These are phyloP conservation scores for Meteorus sp. DNA, from an alignment of 1,140 invertebrate species.

Conservation along the genomic window DNA sequence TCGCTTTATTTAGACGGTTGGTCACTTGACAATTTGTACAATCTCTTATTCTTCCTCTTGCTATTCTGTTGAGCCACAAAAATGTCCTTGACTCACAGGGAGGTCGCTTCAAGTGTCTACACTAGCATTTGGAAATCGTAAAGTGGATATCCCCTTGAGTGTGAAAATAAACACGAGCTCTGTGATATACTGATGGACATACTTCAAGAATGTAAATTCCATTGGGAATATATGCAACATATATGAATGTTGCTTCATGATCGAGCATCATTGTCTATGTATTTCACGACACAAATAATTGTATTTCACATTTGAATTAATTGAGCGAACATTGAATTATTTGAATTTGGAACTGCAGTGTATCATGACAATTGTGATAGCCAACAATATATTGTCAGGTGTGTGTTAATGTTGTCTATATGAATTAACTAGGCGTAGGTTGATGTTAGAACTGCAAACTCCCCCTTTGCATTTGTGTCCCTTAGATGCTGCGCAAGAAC, in stretches of 20 bases:
- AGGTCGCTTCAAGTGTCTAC: constrained; percentile 25
- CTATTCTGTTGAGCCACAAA: constrained; percentile 18
- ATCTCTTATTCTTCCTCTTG: constrained; percentile 5
- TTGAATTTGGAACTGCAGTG: no score
- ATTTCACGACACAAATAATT: no score
- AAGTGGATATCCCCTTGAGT: constrained; percentile 14
- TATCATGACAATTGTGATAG: background rate
- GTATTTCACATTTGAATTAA: no score
- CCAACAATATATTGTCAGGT: background rate
- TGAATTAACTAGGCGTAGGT: background rate
- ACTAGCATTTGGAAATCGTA: constrained; percentile 3
- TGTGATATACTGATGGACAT: constrained; percentile 11
- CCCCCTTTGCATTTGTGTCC: constrained; percentile 9
- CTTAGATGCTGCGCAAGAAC: constrained; percentile 40
- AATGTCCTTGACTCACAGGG: constrained; percentile 26
- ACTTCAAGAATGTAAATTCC: constrained; percentile 6
- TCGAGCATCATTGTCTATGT: no score
- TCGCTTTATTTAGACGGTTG: constrained; percentile 5
- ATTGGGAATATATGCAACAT: background rate
- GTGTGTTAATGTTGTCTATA: background rate
- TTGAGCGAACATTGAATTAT: no score
- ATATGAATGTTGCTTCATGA: background rate
- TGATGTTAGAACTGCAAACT: constrained; percentile 1
- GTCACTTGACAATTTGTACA: constrained; percentile 17
- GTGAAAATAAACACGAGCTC: constrained; percentile 18